Evolutionary conservation across 2,797 vertebrate species (phyloP), one percentile per base, ranked within the genome.

Genomic region (Epinephelus malabaricus): DNA sequence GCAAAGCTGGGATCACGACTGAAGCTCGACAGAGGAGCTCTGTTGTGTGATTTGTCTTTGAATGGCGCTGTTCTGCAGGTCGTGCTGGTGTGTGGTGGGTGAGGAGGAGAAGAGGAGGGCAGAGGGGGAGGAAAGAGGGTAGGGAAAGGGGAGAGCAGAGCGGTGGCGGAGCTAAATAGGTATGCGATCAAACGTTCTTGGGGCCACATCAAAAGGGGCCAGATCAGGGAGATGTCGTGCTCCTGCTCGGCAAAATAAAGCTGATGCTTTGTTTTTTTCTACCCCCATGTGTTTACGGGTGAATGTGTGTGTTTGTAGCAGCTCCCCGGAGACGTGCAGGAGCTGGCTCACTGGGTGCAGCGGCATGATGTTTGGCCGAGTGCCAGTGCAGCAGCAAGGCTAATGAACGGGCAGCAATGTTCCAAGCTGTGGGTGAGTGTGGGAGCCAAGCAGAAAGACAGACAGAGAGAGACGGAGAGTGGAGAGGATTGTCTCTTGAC

Each of bases 1-100:
- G 89, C 84, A 91, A 91, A 92, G 85, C 90, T 14, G 34, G 79
- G 77, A 88, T 92, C 90, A 92, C 81, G 85, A 91, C 85, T 72
- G 84, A 79, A 59, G 80, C 86, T 88, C 49, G 14, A 75, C 85
- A 81, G 73, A 86, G 76, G 77, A 82, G 78, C 82, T 85, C 69
- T 60, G 77, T 55, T 76, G 78, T 83, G 61, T 56, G 81, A 82
- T 88, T 79, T 76, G 78, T 79, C 76, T 86, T 79, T 87, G 83
- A 89, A 89, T 73, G 87, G 54, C 14, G 61, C 76, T 61, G 71
- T 63, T 34, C 82, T 69, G 76, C 74, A 62, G 75, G 84, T 83
- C 49, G 62, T 84, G 82, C 64, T 58, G 51, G 27, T 80, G 74
- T 53, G 67, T 21, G 64, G 56, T 19, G 73, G 53, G 53, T 45